phyloP scores from a whole-genome alignment of 2,888 invertebrate genomes.

The Rhyacophila evoluta region DNA sequence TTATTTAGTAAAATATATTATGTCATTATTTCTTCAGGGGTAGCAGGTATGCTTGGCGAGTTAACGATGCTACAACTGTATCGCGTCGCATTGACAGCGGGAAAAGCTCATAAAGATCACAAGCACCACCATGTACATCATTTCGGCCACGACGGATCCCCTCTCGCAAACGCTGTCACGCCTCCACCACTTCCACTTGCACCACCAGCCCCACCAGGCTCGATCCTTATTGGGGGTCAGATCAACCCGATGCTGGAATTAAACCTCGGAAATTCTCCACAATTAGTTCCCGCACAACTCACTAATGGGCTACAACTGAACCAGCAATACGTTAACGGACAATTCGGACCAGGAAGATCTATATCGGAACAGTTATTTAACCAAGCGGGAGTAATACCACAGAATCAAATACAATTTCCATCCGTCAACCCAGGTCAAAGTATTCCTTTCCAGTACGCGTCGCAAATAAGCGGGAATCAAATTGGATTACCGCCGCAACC shows the following conservation, averaged over 20 bases:
- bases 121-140: slow-evolving; percentile 89
- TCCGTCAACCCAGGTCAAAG: neutral
- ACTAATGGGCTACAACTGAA: slow-evolving; percentile 68
- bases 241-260: slow-evolving; percentile 71
- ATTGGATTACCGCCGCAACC: slow-evolving; percentile 56
- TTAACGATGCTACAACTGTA: slow-evolving; percentile 85
- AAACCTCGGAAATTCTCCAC: slow-evolving; percentile 66
- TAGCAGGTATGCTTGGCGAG: slow-evolving; percentile 79
- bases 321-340: slow-evolving; percentile 75
- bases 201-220: slow-evolving; percentile 65
- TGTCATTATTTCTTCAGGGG: slow-evolving; percentile 66
- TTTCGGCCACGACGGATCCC: slow-evolving; percentile 79
- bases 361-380: slow-evolving; percentile 71
- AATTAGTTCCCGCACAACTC: slow-evolving; percentile 65
- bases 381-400: slow-evolving; percentile 30
- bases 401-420: slow-evolving; percentile 55
- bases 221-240: slow-evolving; percentile 74
- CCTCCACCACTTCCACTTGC: slow-evolving; percentile 70
- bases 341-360: slow-evolving; percentile 70
- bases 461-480: neutral
- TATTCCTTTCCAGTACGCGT: slow-evolving; percentile 55
- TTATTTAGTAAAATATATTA: too few species aligned
- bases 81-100: slow-evolving; percentile 84
- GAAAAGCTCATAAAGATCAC: slow-evolving; percentile 88
- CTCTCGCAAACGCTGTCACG: slow-evolving; percentile 72